These are phyloP conservation scores for Hydrotaea cyrtoneurina DNA, from an alignment of 2,888 invertebrate genomes.

Conservation along the genomic window DNA sequence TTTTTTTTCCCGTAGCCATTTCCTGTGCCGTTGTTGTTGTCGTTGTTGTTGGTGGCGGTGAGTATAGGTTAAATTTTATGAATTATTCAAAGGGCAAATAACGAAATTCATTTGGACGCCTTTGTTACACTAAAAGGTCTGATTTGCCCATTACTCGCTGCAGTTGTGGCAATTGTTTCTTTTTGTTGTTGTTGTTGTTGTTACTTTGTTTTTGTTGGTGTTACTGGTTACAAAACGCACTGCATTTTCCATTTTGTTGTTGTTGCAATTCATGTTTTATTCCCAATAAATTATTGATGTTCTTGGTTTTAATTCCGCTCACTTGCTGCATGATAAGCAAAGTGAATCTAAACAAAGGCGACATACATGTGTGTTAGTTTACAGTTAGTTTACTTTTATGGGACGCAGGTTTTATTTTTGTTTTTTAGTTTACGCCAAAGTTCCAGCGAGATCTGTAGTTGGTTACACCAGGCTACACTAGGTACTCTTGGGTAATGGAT, in stretches of 20 bases:
- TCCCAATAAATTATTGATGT: slow-evolving; percentile 23
- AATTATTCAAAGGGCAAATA: slow-evolving; percentile 71
- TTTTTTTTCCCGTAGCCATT: slow-evolving; percentile 7
- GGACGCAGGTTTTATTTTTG: too few relatives aligned
- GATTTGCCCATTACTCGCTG: slow-evolving; percentile 50
- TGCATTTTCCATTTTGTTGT: neutral
- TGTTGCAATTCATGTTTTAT: slow-evolving; percentile 13
- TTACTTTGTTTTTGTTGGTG: neutral
- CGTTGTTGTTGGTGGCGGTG: slow-evolving; percentile 16
- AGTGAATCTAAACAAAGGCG: neutral
- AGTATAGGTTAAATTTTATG: slow-evolving; percentile 62
- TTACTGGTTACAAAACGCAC: neutral
- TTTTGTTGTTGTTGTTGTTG: neutral
- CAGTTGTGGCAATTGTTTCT: neutral
- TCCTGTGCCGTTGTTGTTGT: slow-evolving; percentile 10
- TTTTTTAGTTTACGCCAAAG: too few relatives aligned
- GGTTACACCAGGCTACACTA: too few relatives aligned
- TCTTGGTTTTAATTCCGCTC: slow-evolving; percentile 6
- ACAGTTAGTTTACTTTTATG: neutral
- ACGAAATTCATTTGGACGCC: slow-evolving; percentile 68
- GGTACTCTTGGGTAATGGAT: too few relatives aligned
- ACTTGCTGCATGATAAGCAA: neutral
- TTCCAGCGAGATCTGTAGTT: too few relatives aligned
- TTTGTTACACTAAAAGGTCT: slow-evolving; percentile 68
- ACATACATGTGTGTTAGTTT: neutral